These are phyloP conservation scores for Thermophis baileyi DNA, from an alignment of 2,113 vertebrate genomes.

Conservation along the genomic window DNA sequence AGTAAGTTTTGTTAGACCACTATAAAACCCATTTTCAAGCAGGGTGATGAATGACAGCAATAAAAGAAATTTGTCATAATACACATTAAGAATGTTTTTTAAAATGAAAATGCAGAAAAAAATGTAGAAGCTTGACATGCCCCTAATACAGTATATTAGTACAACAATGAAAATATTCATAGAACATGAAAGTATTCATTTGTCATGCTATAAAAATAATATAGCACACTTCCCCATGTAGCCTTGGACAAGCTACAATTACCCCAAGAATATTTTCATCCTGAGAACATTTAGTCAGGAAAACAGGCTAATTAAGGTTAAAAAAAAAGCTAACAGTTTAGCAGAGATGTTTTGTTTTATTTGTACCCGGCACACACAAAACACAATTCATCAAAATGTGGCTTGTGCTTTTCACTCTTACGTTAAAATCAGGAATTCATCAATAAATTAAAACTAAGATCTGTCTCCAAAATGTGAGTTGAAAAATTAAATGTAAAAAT, in stretches of 20 bases:
- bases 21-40: not conserved
- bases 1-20: not conserved
- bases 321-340: not conserved
- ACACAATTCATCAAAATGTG: not conserved
- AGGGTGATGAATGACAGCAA: not conserved
- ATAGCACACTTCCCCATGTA: not conserved
- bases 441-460: not conserved
- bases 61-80: not conserved
- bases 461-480: not conserved
- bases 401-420: not conserved
- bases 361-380: not conserved
- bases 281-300: not conserved
- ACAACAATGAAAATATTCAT: not conserved
- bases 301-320: not conserved
- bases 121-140: not conserved
- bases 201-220: not conserved
- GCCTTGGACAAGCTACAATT: not conserved
- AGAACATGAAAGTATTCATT: not conserved
- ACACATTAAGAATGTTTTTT: not conserved
- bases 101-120: not conserved
- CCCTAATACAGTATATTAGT: not conserved
- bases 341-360: not conserved
- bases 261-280: not conserved
- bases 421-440: not conserved
- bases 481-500: not conserved